Conservation (phyloP, 2,797 vertebrate genomes). For the Gephyroberyx darwinii region DNA sequence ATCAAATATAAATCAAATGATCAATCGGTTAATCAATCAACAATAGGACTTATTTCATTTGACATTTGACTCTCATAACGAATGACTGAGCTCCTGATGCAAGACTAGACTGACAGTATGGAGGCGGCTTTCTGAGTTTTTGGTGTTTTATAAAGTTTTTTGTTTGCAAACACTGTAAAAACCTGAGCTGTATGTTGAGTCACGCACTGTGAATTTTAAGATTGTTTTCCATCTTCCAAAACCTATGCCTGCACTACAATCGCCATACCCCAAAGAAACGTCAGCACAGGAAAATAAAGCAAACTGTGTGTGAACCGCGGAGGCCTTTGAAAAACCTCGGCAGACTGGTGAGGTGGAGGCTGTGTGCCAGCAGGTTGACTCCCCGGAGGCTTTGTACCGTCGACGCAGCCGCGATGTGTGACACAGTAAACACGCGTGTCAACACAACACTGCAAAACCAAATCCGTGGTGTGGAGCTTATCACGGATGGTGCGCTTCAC, state of each 20-base stretch:
- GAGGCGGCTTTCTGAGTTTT: neutral
- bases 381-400: conserved; percentile 7
- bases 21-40: neutral
- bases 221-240: no score
- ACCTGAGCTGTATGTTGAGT: no score
- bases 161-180: no score
- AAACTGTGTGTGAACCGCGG: conserved; percentile 2
- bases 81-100: conserved; percentile 3
- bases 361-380: conserved; percentile 15
- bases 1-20: no score
- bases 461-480: no score
- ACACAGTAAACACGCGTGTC: conserved; percentile 3
- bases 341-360: conserved; percentile 27
- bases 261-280: neutral
- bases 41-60: neutral
- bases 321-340: conserved; percentile 6
- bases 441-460: conserved; percentile 1
- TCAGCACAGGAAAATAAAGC: neutral
- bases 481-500: neutral
- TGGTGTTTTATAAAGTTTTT: no score
- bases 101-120: neutral
- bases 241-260: neutral
- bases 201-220: no score
- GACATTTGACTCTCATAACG: neutral
- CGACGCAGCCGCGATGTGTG: conserved; percentile 30